phyloP scores from a whole-genome alignment of 2,797 vertebrate genomes.

The Microtus californicus region DNA sequence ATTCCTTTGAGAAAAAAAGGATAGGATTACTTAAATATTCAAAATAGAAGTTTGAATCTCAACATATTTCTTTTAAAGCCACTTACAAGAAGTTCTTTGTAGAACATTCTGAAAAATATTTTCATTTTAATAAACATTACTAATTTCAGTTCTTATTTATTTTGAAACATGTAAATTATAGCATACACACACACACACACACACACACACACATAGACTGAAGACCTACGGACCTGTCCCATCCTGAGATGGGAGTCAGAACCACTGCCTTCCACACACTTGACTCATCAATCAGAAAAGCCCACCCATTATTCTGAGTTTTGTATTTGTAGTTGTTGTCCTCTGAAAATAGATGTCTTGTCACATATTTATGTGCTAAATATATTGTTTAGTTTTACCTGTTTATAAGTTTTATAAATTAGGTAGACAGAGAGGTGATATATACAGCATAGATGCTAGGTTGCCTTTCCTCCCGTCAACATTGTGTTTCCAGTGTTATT shows the following conservation, averaged over 20 bases:
- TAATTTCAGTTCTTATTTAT: slow-evolving; percentile 36
- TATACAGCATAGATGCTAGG: background rate
- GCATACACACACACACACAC: background rate
- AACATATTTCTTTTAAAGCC: slow-evolving; percentile 39
- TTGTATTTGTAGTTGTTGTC: background rate
- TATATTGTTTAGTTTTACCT: slow-evolving; percentile 47
- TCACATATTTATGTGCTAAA: background rate
- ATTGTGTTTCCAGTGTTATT: background rate
- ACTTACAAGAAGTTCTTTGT: slow-evolving; percentile 16
- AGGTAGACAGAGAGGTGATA: background rate
- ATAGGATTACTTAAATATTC: slow-evolving; percentile 25
- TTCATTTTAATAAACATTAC: slow-evolving; percentile 45
- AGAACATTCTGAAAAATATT: slow-evolving; percentile 9
- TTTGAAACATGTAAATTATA: slow-evolving; percentile 41
- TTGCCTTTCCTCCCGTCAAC: background rate
- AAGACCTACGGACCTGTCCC: background rate
- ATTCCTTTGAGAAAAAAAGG: background rate
- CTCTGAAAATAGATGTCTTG: slow-evolving; percentile 7
- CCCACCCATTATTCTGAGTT: background rate
- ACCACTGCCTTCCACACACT: background rate
- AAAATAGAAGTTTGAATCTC: slow-evolving; percentile 3
- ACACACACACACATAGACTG: background rate
- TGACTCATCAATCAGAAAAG: background rate
- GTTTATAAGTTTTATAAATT: slow-evolving; percentile 36
- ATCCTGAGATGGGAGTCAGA: background rate